phyloP scores from a whole-genome alignment of 35 echinoderm and acorn worm genomes.

The Diadema setosum region DNA sequence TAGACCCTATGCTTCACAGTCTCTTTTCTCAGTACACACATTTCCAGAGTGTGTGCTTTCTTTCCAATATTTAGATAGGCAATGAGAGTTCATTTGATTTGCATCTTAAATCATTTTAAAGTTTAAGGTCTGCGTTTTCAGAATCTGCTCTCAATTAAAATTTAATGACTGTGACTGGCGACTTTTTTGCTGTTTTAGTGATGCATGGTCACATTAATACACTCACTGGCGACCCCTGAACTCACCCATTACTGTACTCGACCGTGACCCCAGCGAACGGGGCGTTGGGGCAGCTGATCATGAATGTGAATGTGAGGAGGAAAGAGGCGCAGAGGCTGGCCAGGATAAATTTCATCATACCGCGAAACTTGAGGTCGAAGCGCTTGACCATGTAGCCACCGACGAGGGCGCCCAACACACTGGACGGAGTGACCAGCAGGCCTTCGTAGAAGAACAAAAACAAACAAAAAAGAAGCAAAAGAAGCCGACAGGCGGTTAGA shows the following conservation, averaged over 20 bases:
- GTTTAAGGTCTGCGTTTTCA: no score
- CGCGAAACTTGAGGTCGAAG: constrained; percentile 75
- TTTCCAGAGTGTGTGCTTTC: no score
- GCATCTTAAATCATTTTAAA: no score
- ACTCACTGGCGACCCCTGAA: no score
- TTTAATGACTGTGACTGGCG: no score
- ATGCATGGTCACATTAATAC: no score
- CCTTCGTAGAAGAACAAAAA: constrained; percentile 36
- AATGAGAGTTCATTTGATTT: no score
- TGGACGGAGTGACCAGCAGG: constrained; percentile 67
- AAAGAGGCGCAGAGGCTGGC: constrained; percentile 29
- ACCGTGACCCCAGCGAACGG: constrained; percentile 90
- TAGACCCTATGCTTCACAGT: no score
- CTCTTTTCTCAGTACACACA: no score
- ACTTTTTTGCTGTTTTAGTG: no score
- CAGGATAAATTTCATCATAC: constrained; percentile 63
- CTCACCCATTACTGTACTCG: constrained; percentile 74
- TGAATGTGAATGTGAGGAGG: constrained; percentile 31
- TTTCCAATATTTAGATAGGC: no score
- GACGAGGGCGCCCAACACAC: constrained; percentile 61
- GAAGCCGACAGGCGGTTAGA: background rate
- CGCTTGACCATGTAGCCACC: constrained; percentile 82
- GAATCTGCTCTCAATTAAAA: no score
- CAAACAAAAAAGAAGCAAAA: background rate
- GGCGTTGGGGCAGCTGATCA: constrained; percentile 72